Conservation (phyloP, 2,797 vertebrate species). For the Siniperca obscura region DNA sequence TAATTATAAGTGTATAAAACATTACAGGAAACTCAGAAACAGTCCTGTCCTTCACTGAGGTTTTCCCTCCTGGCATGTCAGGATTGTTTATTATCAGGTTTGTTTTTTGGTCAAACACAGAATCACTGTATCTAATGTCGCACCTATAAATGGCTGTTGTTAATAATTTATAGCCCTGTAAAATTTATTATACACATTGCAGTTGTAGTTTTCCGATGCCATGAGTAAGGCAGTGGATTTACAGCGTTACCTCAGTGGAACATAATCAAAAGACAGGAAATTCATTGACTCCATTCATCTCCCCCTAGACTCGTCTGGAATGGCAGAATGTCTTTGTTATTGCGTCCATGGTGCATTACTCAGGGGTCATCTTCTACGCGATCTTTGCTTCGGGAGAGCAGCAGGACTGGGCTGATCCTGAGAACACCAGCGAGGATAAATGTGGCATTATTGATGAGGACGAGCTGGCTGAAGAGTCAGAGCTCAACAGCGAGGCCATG, state of each 20-base stretch:
- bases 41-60: neutral
- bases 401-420: constrained; percentile 97
- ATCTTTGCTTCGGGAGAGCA: constrained; percentile 99
- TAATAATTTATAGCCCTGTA: constrained; percentile 40
- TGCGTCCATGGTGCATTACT: constrained; percentile 95
- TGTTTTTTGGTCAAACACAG: constrained; percentile 6
- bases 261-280: constrained; percentile 39
- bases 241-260: constrained; percentile 5
- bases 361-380: constrained; percentile 96
- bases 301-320: constrained; percentile 93
- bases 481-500: constrained; percentile 87
- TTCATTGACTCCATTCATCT: constrained; percentile 42
- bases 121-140: constrained; percentile 15
- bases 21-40: neutral
- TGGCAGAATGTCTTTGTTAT: constrained; percentile 99
- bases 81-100: neutral
- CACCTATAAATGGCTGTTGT: constrained; percentile 6
- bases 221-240: constrained; percentile 38
- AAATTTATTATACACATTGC: constrained; percentile 33
- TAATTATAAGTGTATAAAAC: neutral
- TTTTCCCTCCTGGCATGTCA: neutral
- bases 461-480: constrained; percentile 94
- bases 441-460: constrained; percentile 94
- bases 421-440: constrained; percentile 93
- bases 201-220: constrained; percentile 19